Conservation (phyloP, 2,113 vertebrate genomes). For the Carollia perspicillata region DNA sequence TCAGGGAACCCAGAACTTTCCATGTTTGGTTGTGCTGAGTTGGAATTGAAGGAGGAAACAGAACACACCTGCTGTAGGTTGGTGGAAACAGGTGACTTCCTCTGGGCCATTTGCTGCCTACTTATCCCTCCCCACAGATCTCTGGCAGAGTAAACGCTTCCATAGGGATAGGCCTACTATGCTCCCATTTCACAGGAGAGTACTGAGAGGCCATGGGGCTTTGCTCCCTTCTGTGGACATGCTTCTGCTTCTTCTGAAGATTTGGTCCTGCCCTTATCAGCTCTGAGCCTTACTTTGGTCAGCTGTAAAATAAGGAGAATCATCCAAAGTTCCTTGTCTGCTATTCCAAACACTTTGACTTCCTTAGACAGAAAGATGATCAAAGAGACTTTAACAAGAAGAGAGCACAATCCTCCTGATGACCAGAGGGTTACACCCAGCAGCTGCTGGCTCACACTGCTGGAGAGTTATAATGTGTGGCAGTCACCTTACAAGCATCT, state of each 20-base stretch:
- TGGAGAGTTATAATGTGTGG: neutral
- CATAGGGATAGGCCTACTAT: neutral
- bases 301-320: neutral
- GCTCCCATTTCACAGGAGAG: neutral
- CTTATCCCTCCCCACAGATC: neutral
- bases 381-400: neutral
- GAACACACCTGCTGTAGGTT: neutral
- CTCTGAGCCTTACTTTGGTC: neutral
- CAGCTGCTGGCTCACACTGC: neutral
- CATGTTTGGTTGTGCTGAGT: neutral
- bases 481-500: neutral
- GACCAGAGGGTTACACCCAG: neutral
- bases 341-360: neutral
- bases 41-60: neutral
- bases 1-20: neutral
- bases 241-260: neutral
- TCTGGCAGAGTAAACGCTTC: neutral
- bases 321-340: neutral
- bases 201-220: neutral
- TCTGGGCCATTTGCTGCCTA: neutral
- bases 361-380: neutral
- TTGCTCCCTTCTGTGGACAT: neutral
- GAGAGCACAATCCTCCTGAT: rapidly evolving
- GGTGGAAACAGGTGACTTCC: neutral
- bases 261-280: neutral